Evolutionary conservation across 2,113 vertebrate species (phyloP).

Genomic region (Aythya baeri): DNA sequence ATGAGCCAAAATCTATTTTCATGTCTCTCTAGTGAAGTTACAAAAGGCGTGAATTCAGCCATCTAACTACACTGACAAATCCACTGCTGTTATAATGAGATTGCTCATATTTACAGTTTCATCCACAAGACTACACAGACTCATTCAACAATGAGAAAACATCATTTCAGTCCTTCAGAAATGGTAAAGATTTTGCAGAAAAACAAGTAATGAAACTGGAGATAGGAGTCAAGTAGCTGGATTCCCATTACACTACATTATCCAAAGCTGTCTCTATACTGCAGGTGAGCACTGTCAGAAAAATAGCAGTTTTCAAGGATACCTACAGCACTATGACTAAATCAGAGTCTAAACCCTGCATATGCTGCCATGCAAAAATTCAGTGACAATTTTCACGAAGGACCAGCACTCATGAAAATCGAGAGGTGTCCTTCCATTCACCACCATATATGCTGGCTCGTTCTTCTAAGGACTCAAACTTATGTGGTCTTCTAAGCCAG

Average conservation of each 20-base stretch:
- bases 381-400: not conserved
- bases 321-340: not conserved
- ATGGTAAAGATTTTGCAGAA: not conserved
- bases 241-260: not conserved
- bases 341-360: not conserved
- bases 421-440: not conserved
- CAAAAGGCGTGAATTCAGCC: not conserved
- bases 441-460: not conserved
- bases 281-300: not conserved
- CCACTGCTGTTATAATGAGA: not conserved
- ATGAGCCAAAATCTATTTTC: conserved; percentile 13
- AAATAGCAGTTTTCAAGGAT: not conserved
- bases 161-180: not conserved
- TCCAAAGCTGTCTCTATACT: not conserved
- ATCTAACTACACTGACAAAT: not conserved
- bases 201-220: not conserved
- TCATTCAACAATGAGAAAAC: not conserved
- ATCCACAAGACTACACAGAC: not conserved
- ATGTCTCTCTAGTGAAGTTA: not conserved
- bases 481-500: not conserved
- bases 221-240: not conserved
- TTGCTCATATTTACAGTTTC: not conserved
- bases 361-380: not conserved
- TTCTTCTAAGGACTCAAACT: not conserved
- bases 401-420: not conserved